Percentiles rank a stretch among this genome's conserved stretches.
These are phyloP conservation scores for Thamnophis elegans DNA, from an alignment of 2,797 vertebrate species.

Conservation along the genomic window DNA sequence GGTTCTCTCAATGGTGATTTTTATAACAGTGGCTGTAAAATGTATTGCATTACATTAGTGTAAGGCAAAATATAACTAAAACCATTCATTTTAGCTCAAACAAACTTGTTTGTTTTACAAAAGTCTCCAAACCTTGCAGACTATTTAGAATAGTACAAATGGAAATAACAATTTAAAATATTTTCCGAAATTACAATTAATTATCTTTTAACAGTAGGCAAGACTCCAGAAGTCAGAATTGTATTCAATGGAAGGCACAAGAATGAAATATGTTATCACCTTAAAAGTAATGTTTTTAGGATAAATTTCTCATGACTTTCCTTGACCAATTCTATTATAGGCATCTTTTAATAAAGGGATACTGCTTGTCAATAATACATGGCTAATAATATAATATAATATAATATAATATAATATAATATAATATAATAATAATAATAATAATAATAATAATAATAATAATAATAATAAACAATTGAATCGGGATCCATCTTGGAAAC, in stretches of 20 bases:
- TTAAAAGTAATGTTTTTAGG: background rate
- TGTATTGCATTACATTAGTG: background rate
- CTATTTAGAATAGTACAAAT: background rate
- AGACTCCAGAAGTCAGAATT: background rate
- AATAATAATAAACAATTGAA: no score
- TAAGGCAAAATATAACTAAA: background rate
- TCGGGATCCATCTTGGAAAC: no score
- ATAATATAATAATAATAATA: background rate
- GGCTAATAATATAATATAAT: background rate
- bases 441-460: background rate
- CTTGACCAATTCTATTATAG: background rate
- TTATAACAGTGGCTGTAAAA: background rate
- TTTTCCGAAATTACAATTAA: background rate
- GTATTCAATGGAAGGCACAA: background rate
- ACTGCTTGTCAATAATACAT: background rate
- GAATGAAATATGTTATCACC: background rate
- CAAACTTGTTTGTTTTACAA: background rate
- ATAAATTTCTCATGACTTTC: background rate
- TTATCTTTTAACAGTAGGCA: background rate
- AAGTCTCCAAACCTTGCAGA: conserved; percentile 1
- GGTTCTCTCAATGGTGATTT: background rate
- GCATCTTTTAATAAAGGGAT: background rate
- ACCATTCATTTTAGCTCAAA: background rate
- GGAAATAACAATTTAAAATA: conserved; percentile 17
- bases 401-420: no score